Evolutionary conservation across 2,113 vertebrate genomes (phyloP).

Genomic region (Xenus cinereus): DNA sequence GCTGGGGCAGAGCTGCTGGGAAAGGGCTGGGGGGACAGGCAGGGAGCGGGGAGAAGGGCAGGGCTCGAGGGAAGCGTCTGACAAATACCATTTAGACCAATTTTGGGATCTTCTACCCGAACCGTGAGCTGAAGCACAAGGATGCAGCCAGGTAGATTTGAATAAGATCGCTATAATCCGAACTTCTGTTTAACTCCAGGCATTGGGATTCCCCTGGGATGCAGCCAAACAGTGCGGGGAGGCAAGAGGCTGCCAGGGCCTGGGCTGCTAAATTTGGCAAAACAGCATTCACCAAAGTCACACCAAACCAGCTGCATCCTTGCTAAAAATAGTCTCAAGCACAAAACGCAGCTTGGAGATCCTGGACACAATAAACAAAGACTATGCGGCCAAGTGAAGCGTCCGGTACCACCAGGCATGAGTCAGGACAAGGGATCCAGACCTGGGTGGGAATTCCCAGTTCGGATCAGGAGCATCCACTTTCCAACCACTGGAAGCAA

Average conservation of each 20-base stretch:
- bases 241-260: neutral
- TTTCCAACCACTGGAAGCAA: neutral
- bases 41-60: neutral
- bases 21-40: rapidly evolving
- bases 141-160: neutral
- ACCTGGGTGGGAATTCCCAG: neutral
- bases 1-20: neutral
- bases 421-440: neutral
- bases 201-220: neutral
- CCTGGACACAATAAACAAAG: neutral
- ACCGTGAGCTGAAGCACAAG: neutral
- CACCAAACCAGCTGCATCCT: neutral
- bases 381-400: rapidly evolving
- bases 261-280: neutral
- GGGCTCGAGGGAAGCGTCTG: neutral
- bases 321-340: neutral
- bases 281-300: neutral
- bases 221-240: neutral
- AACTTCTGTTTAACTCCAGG: neutral
- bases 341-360: neutral
- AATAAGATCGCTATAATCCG: neutral
- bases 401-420: neutral
- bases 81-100: neutral
- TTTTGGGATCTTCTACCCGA: neutral
- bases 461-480: neutral